phyloP scores from a whole-genome alignment of 2,113 vertebrate genomes.

The Sprattus sprattus region DNA sequence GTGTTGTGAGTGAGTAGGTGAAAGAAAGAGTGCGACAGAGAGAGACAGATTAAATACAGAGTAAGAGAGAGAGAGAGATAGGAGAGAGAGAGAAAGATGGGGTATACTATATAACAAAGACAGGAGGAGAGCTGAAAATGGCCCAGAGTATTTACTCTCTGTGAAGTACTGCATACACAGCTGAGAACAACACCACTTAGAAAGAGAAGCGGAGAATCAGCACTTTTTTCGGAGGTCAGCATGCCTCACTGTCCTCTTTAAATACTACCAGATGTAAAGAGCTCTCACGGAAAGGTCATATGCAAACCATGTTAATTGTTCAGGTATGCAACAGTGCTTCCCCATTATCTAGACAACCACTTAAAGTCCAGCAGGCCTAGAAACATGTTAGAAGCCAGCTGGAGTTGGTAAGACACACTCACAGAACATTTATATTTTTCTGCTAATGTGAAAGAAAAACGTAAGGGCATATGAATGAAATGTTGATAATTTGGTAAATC shows the following conservation, averaged over 20 bases:
- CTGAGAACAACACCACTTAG: neutral
- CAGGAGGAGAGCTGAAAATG: neutral
- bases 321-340: neutral
- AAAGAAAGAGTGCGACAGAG: neutral
- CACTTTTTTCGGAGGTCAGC: neutral
- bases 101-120: neutral
- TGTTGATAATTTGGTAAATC: neutral
- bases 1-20: neutral
- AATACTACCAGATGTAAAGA: neutral
- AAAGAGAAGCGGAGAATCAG: neutral
- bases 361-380: neutral
- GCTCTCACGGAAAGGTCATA: neutral
- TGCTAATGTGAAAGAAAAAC: neutral
- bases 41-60: neutral
- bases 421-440: neutral
- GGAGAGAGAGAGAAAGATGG: slow-evolving; percentile 12
- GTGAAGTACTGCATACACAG: no score
- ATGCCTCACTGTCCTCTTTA: neutral
- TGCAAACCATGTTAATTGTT: neutral
- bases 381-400: neutral
- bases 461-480: neutral
- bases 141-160: neutral
- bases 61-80: neutral
- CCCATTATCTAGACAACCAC: neutral
- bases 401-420: neutral